Evolutionary conservation across 1,140 invertebrate species (phyloP).

Genomic region (Drosophila quadrilineata): DNA sequence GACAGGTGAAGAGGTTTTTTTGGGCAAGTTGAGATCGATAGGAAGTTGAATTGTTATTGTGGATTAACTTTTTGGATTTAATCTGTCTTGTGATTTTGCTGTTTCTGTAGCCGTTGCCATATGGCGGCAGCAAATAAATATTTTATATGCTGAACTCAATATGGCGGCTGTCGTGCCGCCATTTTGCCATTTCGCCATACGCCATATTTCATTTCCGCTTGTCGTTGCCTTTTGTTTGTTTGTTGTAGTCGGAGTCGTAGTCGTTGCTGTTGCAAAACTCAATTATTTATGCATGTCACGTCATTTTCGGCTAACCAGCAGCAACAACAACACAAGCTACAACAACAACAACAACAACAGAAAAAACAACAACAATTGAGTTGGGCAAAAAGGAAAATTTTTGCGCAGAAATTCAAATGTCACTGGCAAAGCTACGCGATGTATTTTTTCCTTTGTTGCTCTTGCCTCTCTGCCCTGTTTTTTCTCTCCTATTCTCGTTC

Average conservation of each 20-base stretch:
- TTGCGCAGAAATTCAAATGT: conserved; percentile 61
- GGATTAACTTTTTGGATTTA: conserved; percentile 23
- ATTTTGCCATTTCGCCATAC: conserved; percentile 68
- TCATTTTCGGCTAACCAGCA: conserved; percentile 54
- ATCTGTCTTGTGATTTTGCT: neutral
- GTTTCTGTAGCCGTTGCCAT: conserved; percentile 15
- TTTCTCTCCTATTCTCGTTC: conserved; percentile 12
- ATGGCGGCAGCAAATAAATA: conserved; percentile 56
- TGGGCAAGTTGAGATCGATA: conserved; percentile 1
- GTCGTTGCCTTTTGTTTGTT: conserved; percentile 41
- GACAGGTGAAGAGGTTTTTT: conserved; percentile 6
- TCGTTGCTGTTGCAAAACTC: conserved; percentile 53
- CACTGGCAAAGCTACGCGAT: conserved; percentile 43
- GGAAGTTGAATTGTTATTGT: conserved; percentile 13
- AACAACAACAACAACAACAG: conserved; percentile 16
- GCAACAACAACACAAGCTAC: conserved; percentile 6
- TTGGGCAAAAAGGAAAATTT: conserved; percentile 47
- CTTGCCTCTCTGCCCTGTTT: conserved; percentile 22
- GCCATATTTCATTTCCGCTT: conserved; percentile 71
- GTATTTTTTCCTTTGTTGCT: conserved; percentile 19
- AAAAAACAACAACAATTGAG: conserved; percentile 25
- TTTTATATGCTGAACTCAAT: conserved; percentile 53
- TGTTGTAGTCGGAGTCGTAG: conserved; percentile 15
- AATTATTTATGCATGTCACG: conserved; percentile 74
- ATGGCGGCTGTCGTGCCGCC: conserved; percentile 54